Conservation (phyloP, 2,113 vertebrate genomes). For the Phrynocephalus versicolor region DNA sequence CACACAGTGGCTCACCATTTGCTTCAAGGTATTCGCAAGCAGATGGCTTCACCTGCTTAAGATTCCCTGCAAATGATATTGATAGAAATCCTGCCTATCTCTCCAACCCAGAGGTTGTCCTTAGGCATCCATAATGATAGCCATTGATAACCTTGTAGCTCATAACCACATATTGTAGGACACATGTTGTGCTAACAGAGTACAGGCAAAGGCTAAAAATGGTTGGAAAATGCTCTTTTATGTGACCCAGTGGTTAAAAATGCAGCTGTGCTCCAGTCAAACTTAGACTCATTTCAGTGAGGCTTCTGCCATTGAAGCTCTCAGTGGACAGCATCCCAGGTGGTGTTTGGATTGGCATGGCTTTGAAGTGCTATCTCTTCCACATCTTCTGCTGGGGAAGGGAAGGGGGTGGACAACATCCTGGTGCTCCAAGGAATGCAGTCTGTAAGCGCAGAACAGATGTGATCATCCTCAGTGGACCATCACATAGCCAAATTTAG, state of each 20-base stretch:
- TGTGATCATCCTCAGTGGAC: slow-evolving; percentile 51
- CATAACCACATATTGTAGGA: not conserved
- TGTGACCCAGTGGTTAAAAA: not conserved
- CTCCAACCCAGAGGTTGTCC: too few species aligned
- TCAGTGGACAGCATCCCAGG: not conserved
- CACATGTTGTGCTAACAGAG: not conserved
- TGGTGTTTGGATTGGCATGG: slow-evolving; percentile 50
- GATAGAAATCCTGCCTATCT: too few species aligned
- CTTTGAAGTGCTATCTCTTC: slow-evolving; percentile 28
- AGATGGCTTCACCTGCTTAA: too few species aligned
- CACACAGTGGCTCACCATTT: too few species aligned
- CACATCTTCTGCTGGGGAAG: slow-evolving; percentile 45
- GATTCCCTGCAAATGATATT: too few species aligned
- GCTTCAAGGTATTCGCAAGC: too few species aligned
- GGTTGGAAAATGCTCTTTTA: not conserved
- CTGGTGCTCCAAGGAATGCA: not conserved
- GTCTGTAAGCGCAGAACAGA: slow-evolving; percentile 43
- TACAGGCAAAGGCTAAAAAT: slow-evolving; percentile 34
- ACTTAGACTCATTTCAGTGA: not conserved
- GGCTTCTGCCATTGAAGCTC: not conserved
- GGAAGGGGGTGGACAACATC: slow-evolving; percentile 47
- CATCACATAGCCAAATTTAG: slow-evolving; percentile 67
- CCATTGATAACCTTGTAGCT: too few species aligned
- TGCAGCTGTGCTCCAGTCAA: not conserved
- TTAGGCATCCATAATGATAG: too few species aligned